phyloP scores from a whole-genome alignment of 2,888 invertebrate genomes.

The Volucella inflata region DNA sequence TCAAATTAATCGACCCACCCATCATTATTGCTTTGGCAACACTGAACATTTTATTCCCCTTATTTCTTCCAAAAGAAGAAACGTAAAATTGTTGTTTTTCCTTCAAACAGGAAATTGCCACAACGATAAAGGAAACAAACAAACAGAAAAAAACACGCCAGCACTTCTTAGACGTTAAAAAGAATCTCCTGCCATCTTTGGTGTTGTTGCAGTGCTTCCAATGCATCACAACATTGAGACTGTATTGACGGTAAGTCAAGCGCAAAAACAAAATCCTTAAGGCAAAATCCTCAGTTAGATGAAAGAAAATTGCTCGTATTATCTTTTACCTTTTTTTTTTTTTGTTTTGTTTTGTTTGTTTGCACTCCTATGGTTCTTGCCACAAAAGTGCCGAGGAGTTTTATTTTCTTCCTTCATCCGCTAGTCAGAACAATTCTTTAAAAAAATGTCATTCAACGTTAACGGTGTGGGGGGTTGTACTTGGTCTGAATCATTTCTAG shows the following conservation, averaged over 20 bases:
- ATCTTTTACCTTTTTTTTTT: conserved; percentile 29
- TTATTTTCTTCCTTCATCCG: conserved; percentile 37
- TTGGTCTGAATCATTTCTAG: conserved; percentile 36
- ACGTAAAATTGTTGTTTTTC: conserved; percentile 13
- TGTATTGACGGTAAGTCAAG: conserved; percentile 69
- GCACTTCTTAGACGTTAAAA: conserved; percentile 1
- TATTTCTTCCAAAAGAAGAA: background rate
- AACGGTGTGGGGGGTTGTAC: background rate
- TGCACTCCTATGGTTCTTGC: background rate
- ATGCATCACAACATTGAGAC: conserved; percentile 56
- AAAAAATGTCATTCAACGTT: conserved; percentile 62
- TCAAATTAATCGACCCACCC: background rate
- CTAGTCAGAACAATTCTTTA: conserved; percentile 62
- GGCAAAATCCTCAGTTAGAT: conserved; percentile 40
- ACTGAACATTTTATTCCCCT: background rate
- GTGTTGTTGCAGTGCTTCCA: conserved; percentile 36
- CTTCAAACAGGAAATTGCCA: conserved; percentile 50
- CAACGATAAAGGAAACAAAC: conserved; percentile 33
- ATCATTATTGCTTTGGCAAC: conserved; percentile 6
- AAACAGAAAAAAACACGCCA: conserved; percentile 29
- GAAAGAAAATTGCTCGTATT: conserved; percentile 55
- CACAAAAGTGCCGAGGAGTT: conserved; percentile 4
- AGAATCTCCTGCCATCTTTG: conserved; percentile 20
- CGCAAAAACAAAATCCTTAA: conserved; percentile 41
- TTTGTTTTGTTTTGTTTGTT: background rate